Evolutionary conservation across 2,888 invertebrate species (phyloP).

Genomic region (Trisateles emortualis): DNA sequence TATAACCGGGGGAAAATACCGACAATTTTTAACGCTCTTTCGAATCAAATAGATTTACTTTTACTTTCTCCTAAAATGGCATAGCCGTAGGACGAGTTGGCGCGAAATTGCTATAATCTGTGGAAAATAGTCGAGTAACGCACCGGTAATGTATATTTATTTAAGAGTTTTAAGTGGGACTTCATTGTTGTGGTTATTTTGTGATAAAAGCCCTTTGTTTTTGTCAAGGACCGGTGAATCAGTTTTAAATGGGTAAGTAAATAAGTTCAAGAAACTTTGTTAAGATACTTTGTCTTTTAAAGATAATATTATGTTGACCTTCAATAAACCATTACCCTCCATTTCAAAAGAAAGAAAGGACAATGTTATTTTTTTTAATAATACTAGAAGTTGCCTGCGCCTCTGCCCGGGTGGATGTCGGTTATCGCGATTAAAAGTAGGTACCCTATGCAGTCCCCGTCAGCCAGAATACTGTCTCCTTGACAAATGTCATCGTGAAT

Average conservation of each 20-base stretch:
- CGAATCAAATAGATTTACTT: conserved; percentile 62
- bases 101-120: conserved; percentile 39
- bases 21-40: conserved; percentile 59
- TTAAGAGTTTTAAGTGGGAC: conserved; percentile 9
- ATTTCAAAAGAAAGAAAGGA: too few relatives aligned
- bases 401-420: too few relatives aligned
- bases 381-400: too few relatives aligned
- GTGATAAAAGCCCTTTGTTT: conserved; percentile 19
- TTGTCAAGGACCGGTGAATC: conserved; percentile 1
- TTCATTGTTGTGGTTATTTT: conserved; percentile 17
- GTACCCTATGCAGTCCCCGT: too few relatives aligned
- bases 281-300: not conserved
- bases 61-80: conserved; percentile 71
- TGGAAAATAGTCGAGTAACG: conserved; percentile 25
- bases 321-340: too few relatives aligned
- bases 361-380: too few relatives aligned
- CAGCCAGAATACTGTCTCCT: too few relatives aligned
- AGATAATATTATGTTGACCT: too few relatives aligned
- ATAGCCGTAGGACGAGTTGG: conserved; percentile 43
- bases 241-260: not conserved
- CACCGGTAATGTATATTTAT: conserved; percentile 13
- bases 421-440: too few relatives aligned
- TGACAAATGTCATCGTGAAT: too few relatives aligned
- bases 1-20: conserved; percentile 46
- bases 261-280: not conserved